Percentiles rank a stretch among this genome's conserved stretches.
These are phyloP conservation scores for Drosophila rubida DNA, from an alignment of 2,888 invertebrate species.

Conservation along the genomic window DNA sequence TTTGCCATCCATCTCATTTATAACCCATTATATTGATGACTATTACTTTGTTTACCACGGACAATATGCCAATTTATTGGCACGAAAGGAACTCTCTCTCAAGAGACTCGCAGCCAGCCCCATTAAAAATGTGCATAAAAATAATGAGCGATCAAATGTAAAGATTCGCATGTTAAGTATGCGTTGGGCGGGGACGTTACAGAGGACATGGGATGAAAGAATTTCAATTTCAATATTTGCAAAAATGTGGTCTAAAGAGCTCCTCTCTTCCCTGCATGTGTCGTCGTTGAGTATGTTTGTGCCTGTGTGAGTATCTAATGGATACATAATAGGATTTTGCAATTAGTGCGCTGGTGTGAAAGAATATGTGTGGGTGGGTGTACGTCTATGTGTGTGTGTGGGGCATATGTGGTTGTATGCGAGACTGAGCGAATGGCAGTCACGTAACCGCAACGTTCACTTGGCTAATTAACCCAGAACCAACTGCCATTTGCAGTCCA, in stretches of 20 bases:
- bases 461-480: constrained; percentile 74
- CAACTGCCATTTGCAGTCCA: constrained; percentile 70
- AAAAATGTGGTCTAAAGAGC: constrained; percentile 20
- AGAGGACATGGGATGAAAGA: constrained; percentile 17
- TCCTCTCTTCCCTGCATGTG: constrained; percentile 23
- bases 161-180: constrained; percentile 35
- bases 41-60: constrained; percentile 52
- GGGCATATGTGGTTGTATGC: constrained; percentile 17
- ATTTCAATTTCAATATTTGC: constrained; percentile 36
- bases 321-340: constrained; percentile 82
- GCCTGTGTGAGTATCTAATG: constrained; percentile 77
- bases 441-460: constrained; percentile 71
- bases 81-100: constrained; percentile 2
- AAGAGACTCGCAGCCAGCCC: constrained; percentile 1
- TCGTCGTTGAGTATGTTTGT: constrained; percentile 29
- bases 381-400: constrained; percentile 27
- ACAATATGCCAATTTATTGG: constrained; percentile 33
- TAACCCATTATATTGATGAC: constrained; percentile 54
- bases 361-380: constrained; percentile 28
- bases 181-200: constrained; percentile 19
- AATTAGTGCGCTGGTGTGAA: constrained; percentile 62
- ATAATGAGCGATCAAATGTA: constrained; percentile 41
- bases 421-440: constrained; percentile 32
- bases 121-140: constrained; percentile 51
- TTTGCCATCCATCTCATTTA: constrained; percentile 34